Conservation (phyloP, 2,113 vertebrate species). For the Castor canadensis region DNA sequence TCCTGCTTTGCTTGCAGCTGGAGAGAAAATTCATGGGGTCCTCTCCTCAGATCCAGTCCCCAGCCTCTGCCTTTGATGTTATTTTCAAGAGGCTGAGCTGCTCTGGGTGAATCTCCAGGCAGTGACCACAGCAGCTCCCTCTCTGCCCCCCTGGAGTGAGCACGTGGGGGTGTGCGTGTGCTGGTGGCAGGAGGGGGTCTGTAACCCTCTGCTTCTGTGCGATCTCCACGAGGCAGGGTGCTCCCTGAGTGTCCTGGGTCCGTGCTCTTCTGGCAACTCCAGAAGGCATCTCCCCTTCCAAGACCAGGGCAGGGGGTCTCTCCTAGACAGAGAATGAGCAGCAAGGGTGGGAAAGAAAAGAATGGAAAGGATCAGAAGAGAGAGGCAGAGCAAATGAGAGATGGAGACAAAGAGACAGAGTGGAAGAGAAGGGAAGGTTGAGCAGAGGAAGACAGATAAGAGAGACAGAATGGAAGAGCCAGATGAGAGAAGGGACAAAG, state of each 20-base stretch:
- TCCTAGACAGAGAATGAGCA: too few species aligned
- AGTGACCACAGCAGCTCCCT: not conserved
- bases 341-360: accelerated
- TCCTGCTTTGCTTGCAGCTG: not conserved
- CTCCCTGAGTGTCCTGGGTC: not conserved
- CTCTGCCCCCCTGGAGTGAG: not conserved
- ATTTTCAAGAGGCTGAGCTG: not conserved
- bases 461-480: too few species aligned
- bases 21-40: not conserved
- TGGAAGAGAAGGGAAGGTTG: not conserved
- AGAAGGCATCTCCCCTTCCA: not conserved
- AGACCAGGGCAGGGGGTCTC: not conserved
- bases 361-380: accelerated
- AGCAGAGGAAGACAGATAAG: not conserved
- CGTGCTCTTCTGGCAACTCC: not conserved
- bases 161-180: accelerated
- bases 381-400: not conserved
- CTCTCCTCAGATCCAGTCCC: not conserved
- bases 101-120: not conserved
- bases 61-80: not conserved
- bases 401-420: not conserved
- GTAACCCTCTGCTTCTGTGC: not conserved
- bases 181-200: accelerated
- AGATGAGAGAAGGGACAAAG: not conserved
- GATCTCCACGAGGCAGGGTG: not conserved